Conservation (phyloP, 1,140 invertebrate genomes). For the Harlomillsia oculata region DNA sequence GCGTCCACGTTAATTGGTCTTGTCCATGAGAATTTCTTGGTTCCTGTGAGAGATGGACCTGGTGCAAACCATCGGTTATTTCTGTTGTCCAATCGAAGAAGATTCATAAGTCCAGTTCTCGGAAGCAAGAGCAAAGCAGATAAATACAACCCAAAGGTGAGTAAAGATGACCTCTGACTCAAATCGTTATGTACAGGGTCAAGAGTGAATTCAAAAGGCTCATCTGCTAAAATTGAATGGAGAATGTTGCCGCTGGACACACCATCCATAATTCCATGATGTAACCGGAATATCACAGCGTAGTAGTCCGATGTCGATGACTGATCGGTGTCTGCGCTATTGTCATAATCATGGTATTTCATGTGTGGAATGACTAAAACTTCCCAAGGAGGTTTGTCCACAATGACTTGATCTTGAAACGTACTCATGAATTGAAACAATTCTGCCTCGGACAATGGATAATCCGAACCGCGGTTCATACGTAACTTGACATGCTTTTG, state of each 20-base stretch:
- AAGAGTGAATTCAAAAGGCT: conserved; percentile 27
- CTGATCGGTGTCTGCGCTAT: not conserved
- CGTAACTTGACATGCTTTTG: conserved; percentile 16
- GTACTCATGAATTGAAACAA: conserved; percentile 17
- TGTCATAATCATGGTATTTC: too few species aligned
- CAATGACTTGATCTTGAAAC: conserved; percentile 21
- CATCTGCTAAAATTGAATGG: conserved; percentile 23
- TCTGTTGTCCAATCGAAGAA: conserved; percentile 15
- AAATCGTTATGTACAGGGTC: conserved; percentile 19
- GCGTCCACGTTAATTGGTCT: conserved; percentile 20
- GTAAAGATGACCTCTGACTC: not conserved
- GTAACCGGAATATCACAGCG: conserved; percentile 16
- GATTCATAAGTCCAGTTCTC: conserved; percentile 9
- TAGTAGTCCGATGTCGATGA: not conserved
- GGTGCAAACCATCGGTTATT: conserved; percentile 19
- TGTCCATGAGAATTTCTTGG: conserved; percentile 28
- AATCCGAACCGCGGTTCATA: not conserved
- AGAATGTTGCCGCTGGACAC: conserved; percentile 30
- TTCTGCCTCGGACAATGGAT: conserved; percentile 9
- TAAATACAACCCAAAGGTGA: not conserved
- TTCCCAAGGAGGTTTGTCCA: conserved; percentile 31
- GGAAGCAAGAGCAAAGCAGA: conserved; percentile 10
- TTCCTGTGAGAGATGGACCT: conserved; percentile 19
- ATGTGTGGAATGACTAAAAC: conserved; percentile 30
- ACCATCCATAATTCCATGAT: conserved; percentile 21